phyloP scores from a whole-genome alignment of 2,113 vertebrate genomes.

The Microcebus griseorufus region DNA sequence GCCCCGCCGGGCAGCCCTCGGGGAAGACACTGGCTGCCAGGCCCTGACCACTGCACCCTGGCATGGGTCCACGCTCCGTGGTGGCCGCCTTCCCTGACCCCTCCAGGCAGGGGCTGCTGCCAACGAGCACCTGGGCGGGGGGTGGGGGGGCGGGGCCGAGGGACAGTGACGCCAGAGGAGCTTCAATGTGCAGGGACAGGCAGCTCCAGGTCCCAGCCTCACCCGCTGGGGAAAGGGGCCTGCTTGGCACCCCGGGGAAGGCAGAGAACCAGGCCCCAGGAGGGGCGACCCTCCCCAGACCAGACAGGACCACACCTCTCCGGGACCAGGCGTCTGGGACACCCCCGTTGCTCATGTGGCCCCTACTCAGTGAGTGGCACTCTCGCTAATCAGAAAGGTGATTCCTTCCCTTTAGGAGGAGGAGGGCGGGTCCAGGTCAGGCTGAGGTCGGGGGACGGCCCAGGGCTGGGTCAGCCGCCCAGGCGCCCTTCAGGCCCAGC shows the following conservation, averaged over 20 bases:
- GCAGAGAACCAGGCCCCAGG: not conserved
- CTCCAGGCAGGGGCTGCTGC: not conserved
- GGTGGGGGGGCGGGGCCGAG: not conserved
- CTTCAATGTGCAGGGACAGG: not conserved
- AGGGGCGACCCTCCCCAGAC: not conserved
- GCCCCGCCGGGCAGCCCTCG: not conserved
- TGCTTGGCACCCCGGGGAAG: not conserved
- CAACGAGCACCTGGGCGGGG: not conserved
- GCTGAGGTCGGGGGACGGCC: not conserved
- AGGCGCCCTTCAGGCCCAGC: too few relatives aligned
- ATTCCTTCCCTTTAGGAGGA: not conserved
- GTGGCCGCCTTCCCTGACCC: not conserved
- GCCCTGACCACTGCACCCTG: not conserved
- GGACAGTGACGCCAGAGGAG: not conserved
- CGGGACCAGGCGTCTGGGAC: not conserved
- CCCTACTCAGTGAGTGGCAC: rapidly evolving
- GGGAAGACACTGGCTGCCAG: not conserved
- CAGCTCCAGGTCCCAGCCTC: not conserved
- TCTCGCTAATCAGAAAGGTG: not conserved
- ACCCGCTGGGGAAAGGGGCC: not conserved
- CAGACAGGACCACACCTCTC: not conserved
- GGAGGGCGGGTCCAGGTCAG: not conserved
- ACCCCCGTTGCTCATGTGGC: not conserved
- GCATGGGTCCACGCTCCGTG: not conserved
- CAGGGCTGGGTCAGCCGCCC: too few relatives aligned